These are phyloP conservation scores for Lamellibrachia satsuma DNA, from an alignment of 2,888 invertebrate species.

Conservation along the genomic window DNA sequence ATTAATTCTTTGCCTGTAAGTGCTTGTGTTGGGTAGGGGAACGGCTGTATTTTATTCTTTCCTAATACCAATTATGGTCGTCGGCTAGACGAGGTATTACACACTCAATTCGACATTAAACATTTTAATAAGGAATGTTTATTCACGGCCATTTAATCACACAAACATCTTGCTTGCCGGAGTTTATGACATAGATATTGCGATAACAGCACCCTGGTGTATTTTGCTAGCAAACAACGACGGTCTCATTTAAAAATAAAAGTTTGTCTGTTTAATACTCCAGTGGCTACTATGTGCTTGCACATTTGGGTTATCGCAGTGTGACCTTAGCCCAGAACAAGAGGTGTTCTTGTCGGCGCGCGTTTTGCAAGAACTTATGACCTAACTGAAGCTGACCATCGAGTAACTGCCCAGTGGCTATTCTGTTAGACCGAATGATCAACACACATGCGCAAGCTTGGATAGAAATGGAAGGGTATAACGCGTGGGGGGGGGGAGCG, in stretches of 20 bases:
- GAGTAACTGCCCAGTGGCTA: not conserved
- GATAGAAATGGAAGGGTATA: too few relatives aligned
- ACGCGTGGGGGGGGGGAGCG: too few relatives aligned
- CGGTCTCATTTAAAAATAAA: too few relatives aligned
- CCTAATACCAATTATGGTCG: too few relatives aligned
- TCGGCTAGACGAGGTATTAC: too few relatives aligned
- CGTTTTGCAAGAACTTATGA: not conserved
- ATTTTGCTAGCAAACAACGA: not conserved
- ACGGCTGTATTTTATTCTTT: too few relatives aligned
- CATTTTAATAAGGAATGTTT: too few relatives aligned
- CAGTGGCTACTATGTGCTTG: not conserved
- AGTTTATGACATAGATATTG: not conserved
- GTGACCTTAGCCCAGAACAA: not conserved
- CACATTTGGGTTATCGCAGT: not conserved
- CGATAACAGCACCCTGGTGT: not conserved
- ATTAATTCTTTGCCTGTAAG: too few relatives aligned
- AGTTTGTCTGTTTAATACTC: not conserved
- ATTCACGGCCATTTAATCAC: not conserved
- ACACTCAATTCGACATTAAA: too few relatives aligned
- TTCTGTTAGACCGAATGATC: not conserved
- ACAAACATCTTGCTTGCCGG: not conserved
- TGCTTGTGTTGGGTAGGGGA: too few relatives aligned
- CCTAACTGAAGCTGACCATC: not conserved
- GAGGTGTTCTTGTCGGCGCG: not conserved
- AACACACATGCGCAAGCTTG: not conserved